These are phyloP conservation scores for Crypturellus undulatus DNA, from an alignment of 2,113 vertebrate genomes.

Conservation along the genomic window DNA sequence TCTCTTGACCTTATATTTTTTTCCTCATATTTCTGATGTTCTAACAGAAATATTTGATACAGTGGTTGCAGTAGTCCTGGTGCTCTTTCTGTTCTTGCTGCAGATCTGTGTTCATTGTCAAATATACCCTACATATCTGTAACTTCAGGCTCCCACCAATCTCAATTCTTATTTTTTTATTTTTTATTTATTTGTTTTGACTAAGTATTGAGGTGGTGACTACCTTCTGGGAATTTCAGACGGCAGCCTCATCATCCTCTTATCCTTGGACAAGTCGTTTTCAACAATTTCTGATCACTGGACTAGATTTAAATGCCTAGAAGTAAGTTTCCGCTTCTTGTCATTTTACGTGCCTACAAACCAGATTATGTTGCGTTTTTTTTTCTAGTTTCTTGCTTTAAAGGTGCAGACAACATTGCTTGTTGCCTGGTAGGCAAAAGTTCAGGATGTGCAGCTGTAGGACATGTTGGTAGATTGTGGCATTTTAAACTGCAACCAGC, in stretches of 20 bases:
- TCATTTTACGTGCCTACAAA: neutral
- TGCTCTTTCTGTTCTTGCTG: neutral
- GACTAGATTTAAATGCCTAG: neutral
- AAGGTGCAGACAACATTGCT: rapidly evolving
- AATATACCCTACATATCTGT: neutral
- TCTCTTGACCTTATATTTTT: neutral
- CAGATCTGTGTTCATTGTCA: rapidly evolving
- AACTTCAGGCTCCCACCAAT: neutral
- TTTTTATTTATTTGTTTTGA: neutral
- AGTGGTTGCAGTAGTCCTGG: neutral
- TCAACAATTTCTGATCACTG: neutral
- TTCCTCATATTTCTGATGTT: neutral
- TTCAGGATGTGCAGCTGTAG: neutral
- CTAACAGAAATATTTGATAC: neutral
- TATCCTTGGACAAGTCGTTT: neutral
- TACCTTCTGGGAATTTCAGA: neutral
- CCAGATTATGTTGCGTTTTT: neutral
- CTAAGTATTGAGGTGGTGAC: neutral
- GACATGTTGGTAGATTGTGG: neutral
- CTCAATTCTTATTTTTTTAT: neutral
- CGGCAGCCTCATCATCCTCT: neutral
- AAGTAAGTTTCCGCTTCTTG: neutral
- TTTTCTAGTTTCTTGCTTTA: neutral
- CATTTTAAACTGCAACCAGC: rapidly evolving
- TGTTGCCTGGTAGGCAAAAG: neutral